Base-by-base conservation (phyloP, 2,888 invertebrate species). In the Hirtodrosophila confusa region DNA sequence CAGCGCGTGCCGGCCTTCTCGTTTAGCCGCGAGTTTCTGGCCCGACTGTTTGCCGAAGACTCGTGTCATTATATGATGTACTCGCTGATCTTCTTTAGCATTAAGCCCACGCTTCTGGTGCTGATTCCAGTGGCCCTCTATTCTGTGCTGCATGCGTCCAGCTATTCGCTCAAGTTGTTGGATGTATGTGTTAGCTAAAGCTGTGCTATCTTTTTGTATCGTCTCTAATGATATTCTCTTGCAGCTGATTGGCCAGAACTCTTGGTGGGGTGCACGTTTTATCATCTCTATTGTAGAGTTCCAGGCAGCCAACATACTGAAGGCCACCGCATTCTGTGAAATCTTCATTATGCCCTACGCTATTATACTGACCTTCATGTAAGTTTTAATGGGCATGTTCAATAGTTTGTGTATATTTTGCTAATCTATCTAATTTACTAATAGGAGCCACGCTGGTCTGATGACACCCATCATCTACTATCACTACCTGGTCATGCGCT, bases 11-110 rank as follows among this genome's bases (percentile, higher is more conserved):
- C 98, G 17, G 93, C 94, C 70, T 95, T 98, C 83, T 93, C 95
- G 61, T 93, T 99, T 57, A 96, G 94, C 33, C 93, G 96, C 69
- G 96, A 97, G 90, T 99, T 98, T 92, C 92, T 99, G 65, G 93
- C 94, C 6, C 92, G 94, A 50, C 92, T 99, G 78, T 93, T 97
- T 85, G 91, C 95, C 24, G 99, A 99, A 92, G 97, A 97, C 92
- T 98, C 98, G 84, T 98, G 97, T 71, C 99, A 99, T 91, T 99
- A 99, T 90, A 93, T 99, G 75, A 95, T 99, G 92, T 99, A 96
- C 92, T 97, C 98, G 44, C 92, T 98, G 80, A 97, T 99, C 89
- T 99, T 99, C 92, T 94, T 99, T 88, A 97, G 96, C 91, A 96
- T 96, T 35, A 93, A 95, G 60, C 98, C 99, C 27, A 95, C 97